Percentiles rank a stretch among this genome's conserved stretches.
phyloP scores from a whole-genome alignment of 2,113 vertebrate species.

The Danionella cerebrum region DNA sequence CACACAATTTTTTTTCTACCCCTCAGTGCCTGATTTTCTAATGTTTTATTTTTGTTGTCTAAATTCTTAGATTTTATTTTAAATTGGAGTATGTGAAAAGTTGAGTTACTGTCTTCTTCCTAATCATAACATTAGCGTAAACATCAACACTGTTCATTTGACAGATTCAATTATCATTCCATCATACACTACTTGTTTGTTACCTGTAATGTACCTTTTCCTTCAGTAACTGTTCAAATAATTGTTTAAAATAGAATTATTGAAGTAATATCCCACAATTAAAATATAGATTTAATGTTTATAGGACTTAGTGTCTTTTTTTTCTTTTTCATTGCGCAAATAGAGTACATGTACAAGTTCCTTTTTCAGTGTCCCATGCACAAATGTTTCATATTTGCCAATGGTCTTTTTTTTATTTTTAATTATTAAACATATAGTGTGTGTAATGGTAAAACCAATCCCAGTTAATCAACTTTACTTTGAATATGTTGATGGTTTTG shows the following conservation, averaged over 20 bases:
- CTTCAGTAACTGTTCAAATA: slow-evolving; percentile 19
- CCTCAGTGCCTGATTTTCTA: slow-evolving; percentile 44
- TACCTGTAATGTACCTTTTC: slow-evolving; percentile 1
- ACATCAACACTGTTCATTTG: slow-evolving; percentile 18
- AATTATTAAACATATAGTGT: slow-evolving; percentile 4
- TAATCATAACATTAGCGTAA: background rate
- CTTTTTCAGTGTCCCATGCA: slow-evolving; percentile 11
- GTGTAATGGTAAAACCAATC: slow-evolving; percentile 34
- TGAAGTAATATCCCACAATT: slow-evolving; percentile 41
- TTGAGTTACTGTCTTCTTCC: too few relatives aligned
- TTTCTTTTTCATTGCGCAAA: slow-evolving; percentile 25
- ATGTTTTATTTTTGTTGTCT: too few relatives aligned
- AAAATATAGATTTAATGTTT: slow-evolving; percentile 44
- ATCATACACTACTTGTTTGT: slow-evolving; percentile 39
- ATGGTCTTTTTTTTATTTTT: slow-evolving; percentile 70
- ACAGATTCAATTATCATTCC: slow-evolving; percentile 23
- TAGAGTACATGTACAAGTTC: too few relatives aligned
- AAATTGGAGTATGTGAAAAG: slow-evolving; percentile 29
- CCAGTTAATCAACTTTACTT: slow-evolving; percentile 57
- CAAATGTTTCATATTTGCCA: slow-evolving; percentile 50
- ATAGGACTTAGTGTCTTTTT: slow-evolving; percentile 29
- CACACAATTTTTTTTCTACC: slow-evolving; percentile 22
- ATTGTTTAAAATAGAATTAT: slow-evolving; percentile 29
- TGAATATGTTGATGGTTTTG: slow-evolving; percentile 26
- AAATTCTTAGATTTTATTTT: too few relatives aligned